Evolutionary conservation across 2,113 vertebrate genomes (phyloP), one percentile per base, ranked within the genome.

Genomic region (Equus quagga): DNA sequence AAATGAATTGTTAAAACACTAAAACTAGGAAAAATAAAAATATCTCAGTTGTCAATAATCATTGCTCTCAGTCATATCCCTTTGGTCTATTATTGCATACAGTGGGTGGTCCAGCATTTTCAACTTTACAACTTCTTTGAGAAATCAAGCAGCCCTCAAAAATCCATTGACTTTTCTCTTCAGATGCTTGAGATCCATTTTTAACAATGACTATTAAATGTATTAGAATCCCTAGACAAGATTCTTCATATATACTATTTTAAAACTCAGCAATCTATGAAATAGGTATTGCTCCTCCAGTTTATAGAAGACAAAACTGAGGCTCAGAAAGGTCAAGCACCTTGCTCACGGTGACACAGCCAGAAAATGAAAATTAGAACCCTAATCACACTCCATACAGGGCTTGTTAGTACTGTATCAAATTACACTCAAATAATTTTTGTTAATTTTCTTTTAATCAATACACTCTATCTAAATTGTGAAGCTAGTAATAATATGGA

Each of bases 381-480:
- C 3, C 21, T 36, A 12, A 69, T 69, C 19, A 41, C 36, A 94
- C 8, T 60, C 19, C 23, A n/a, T 36, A 73, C 3, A 73, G 11
- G 2, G 1, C 12, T 73, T 56, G 0, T 19, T 84, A 79, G 31
- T 72, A 23, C 4, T 87, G 69, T 21, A 84, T 73, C 91, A 17
- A 56, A 65, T 58, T 69, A 8, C 5, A 49, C 2, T 76, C 21
- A 33, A 51, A 70, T 23, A 82, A 56, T 46, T 64, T 76, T 89
- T 54, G 46, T 79, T 41, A 72, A 56, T 92, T 92, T 92, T 19
- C 12, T 89, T 80, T 58, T 78, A 96, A 82, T 87, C 2, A 82
- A n/a, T 64, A 44, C 12, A 51, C 2, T 64, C 23, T 65, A 13
- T 44, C 5, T 76, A 72, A 89, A 85, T 7, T 33, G 18, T 84